Base-by-base conservation (phyloP, 2,888 invertebrate species). In the Epinotia bilunana region DNA sequence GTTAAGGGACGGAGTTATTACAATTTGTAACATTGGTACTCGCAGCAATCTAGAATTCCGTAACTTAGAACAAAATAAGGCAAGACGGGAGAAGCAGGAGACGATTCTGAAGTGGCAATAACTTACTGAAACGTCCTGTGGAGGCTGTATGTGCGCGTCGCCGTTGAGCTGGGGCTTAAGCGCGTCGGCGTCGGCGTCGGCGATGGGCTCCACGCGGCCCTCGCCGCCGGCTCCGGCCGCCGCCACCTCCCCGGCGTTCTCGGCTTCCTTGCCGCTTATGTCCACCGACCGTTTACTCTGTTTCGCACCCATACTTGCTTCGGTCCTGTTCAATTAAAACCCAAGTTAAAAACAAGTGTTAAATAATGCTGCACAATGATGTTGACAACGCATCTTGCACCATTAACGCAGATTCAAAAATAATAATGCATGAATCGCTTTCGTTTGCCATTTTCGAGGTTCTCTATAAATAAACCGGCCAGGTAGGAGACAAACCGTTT, bases 241-340 rank as follows among this genome's bases (percentile, higher is more conserved):
- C 73, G 95, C 94, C 58, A 84, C 84, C 76, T 84, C 95, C 74
- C 95, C 95, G 75, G 95, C 95, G 78, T 94, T 94, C 83, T 95
- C 95, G 70, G 93, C 93, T 95, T 96, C 93, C 91, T 95, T 95
- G 84, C 95, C 95, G 90, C 97, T 97, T 91, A 97, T 97, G 90
- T 97, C 97, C 91, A 97, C 97, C 86, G 97, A 97, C 94, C 97
- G 96, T 93, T 97, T 97, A 93, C 97, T 97, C 95, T 97, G 97
- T 95, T 96, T 96, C 92, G 96, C 97, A 94, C 97, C 97, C 97
- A 97, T 97, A 80, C 84, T 92, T 81, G 90, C 91, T 95, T 84
- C 84, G 86, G 84, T 81, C 84, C 88, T 88, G 77, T 55, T 55
- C 55, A 58, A 65, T 70, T 43, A 53, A 63, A 20, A 12, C 18